Evolutionary conservation across 2,888 invertebrate genomes (phyloP).

Genomic region (Nemotelus nigrinus): DNA sequence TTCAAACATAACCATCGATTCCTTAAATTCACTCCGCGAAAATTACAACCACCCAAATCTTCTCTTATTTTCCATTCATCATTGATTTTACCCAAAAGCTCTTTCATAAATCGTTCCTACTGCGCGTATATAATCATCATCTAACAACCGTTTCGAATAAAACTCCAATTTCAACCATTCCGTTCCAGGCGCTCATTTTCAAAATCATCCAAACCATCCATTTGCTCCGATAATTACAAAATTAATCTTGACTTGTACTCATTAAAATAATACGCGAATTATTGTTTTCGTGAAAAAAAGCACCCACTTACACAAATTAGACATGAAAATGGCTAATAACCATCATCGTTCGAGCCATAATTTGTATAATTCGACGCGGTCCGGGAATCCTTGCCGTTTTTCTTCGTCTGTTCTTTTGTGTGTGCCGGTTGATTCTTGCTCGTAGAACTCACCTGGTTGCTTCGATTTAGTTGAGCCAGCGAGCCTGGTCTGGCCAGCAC

Average conservation of each 20-base stretch:
- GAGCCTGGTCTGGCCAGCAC: no score
- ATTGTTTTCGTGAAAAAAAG: constrained; percentile 3
- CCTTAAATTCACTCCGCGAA: not conserved
- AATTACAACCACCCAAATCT: not conserved
- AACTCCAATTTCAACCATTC: no score
- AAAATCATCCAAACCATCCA: not conserved
- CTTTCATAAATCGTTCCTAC: not conserved
- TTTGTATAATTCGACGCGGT: constrained; percentile 32
- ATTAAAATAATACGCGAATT: constrained; percentile 15
- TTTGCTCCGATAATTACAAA: constrained; percentile 11
- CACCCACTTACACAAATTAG: constrained; percentile 37
- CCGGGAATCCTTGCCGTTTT: constrained; percentile 12
- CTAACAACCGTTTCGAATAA: no score
- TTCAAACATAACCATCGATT: no score
- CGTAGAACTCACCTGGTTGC: no score
- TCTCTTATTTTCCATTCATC: not conserved
- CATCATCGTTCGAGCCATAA: not conserved
- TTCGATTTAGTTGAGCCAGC: no score
- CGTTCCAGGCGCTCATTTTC: no score
- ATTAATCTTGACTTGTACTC: constrained; percentile 7
- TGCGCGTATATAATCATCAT: no score
- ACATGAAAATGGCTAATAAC: constrained; percentile 30
- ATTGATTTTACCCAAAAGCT: not conserved
- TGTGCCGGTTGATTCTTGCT: not conserved
- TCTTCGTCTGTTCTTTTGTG: constrained; percentile 24